Evolutionary conservation across 2,888 invertebrate species (phyloP).

Genomic region (Drosophila stalkeri): DNA sequence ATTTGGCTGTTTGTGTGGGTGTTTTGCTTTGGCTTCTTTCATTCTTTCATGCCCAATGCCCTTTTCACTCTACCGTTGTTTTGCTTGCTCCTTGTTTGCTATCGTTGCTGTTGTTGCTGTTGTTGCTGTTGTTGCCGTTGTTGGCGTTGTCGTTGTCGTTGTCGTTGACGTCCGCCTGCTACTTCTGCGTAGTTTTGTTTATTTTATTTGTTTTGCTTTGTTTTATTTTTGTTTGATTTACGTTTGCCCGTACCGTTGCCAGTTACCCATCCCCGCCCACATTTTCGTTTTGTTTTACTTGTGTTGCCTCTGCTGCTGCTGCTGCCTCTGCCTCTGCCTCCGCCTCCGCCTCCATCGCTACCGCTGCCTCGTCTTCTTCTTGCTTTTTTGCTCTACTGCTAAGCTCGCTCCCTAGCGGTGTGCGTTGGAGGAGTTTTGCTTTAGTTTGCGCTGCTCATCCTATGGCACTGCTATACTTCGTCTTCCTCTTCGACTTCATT

Average conservation of each 20-base stretch:
- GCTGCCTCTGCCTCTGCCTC: slow-evolving; percentile 5
- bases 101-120: slow-evolving; percentile 34
- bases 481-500: slow-evolving; percentile 57
- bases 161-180: slow-evolving; percentile 70
- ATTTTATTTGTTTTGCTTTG: slow-evolving; percentile 80
- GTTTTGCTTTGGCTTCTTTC: slow-evolving; percentile 60
- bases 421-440: slow-evolving; percentile 39
- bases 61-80: slow-evolving; percentile 39
- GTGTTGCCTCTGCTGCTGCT: slow-evolving; percentile 45
- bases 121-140: slow-evolving; percentile 6
- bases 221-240: slow-evolving; percentile 77
- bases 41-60: slow-evolving; percentile 36
- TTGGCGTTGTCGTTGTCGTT: slow-evolving; percentile 32
- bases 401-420: slow-evolving; percentile 27
- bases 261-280: slow-evolving; percentile 20
- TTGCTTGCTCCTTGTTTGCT: slow-evolving; percentile 70
- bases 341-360: not conserved
- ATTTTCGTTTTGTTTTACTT: slow-evolving; percentile 66
- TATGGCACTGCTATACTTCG: slow-evolving; percentile 1
- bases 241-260: slow-evolving; percentile 66
- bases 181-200: slow-evolving; percentile 79
- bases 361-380: slow-evolving; percentile 14
- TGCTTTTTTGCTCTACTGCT: slow-evolving; percentile 17
- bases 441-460: slow-evolving; percentile 60
- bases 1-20: slow-evolving; percentile 48